Evolutionary conservation across 2,888 invertebrate genomes (phyloP).

Genomic region (Stenichneumon culpator): DNA sequence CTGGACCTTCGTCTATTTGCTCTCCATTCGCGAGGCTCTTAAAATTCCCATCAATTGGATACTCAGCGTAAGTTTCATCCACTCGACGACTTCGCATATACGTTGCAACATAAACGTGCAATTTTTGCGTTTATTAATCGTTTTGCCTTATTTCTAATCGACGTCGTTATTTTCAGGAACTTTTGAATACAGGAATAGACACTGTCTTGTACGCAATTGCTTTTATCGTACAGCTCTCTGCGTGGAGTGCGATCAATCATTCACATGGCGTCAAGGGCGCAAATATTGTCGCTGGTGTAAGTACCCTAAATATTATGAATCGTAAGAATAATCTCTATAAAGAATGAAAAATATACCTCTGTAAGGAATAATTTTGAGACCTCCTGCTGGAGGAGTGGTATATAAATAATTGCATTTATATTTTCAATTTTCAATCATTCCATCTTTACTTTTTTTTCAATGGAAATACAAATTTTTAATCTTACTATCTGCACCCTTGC

Average conservation of each 20-base stretch:
- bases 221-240: conserved; percentile 92
- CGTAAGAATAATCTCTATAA: neutral
- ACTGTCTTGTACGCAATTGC: conserved; percentile 92
- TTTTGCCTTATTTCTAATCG: conserved; percentile 29
- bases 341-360: too few relatives aligned
- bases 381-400: too few relatives aligned
- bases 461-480: too few relatives aligned
- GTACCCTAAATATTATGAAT: conserved; percentile 78
- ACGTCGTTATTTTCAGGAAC: conserved; percentile 88
- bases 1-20: conserved; percentile 92
- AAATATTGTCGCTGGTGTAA: conserved; percentile 93
- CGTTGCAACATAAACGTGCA: neutral
- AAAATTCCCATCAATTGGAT: conserved; percentile 93
- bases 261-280: conserved; percentile 74
- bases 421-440: too few relatives aligned
- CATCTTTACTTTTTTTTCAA: too few relatives aligned
- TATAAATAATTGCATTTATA: too few relatives aligned
- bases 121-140: neutral
- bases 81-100: neutral
- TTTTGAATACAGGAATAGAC: conserved; percentile 91
- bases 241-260: conserved; percentile 86
- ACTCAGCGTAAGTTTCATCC: conserved; percentile 89
- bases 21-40: conserved; percentile 92
- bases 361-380: too few relatives aligned
- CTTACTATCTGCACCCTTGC: too few relatives aligned